phyloP scores from a whole-genome alignment of 2,797 vertebrate species.

The Gobionotothen gibberifrons region DNA sequence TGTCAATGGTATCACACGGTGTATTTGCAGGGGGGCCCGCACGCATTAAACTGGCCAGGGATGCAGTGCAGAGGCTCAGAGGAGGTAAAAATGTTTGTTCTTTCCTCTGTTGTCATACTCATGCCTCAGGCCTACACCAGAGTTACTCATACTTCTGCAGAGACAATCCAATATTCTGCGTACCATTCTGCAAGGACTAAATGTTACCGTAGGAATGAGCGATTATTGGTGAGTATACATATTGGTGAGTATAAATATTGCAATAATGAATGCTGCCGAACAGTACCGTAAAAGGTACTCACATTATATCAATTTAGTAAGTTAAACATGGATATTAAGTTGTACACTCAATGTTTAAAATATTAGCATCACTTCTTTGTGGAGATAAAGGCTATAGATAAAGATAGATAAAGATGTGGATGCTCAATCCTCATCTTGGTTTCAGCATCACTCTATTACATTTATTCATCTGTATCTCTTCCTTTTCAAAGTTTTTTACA shows the following conservation, averaged over 20 bases:
- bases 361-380: not conserved
- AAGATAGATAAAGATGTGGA: no score
- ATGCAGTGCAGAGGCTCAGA: slow-evolving; percentile 75
- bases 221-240: not conserved
- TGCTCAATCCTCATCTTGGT: not conserved
- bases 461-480: not conserved
- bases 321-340: not conserved
- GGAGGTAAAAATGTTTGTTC: slow-evolving; percentile 82
- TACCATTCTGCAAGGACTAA: slow-evolving; percentile 46
- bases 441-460: slow-evolving; percentile 1
- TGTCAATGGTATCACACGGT: slow-evolving; percentile 86
- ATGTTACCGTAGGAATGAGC: slow-evolving; percentile 52
- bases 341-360: not conserved
- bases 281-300: slow-evolving; percentile 4
- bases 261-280: slow-evolving; percentile 9
- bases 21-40: slow-evolving; percentile 70
- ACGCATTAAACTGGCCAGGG: slow-evolving; percentile 72
- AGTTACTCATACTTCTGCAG: slow-evolving; percentile 72
- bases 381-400: not conserved
- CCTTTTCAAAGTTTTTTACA: not conserved
- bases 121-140: slow-evolving; percentile 67
- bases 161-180: slow-evolving; percentile 71
- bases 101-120: slow-evolving; percentile 76
- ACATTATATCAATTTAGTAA: not conserved
- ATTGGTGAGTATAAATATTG: slow-evolving; percentile 16